A percentile compares a stretch with the other conserved stretches of the same genome.
phyloP scores from a whole-genome alignment of 64 coral and sea anemone genomes.

The Orbicella faveolata region DNA sequence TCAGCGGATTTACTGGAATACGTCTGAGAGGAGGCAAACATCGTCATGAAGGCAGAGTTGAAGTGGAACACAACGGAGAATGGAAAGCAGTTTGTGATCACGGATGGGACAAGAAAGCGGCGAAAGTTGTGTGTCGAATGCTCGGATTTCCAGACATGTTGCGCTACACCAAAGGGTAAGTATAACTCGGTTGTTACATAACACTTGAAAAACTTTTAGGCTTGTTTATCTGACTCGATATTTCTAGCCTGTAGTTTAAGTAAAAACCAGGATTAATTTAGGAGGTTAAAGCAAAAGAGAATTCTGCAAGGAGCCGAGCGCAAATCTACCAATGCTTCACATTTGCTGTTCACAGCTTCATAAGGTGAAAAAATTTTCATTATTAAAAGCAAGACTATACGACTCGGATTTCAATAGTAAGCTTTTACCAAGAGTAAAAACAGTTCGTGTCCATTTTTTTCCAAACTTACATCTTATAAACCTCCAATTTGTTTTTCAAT shows the following conservation, averaged over 20 bases:
- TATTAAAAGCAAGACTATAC: too few relatives aligned
- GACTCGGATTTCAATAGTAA: too few relatives aligned
- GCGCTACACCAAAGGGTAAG: slow-evolving; percentile 64
- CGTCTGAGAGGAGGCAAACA: slow-evolving; percentile 69
- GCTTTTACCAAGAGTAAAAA: too few relatives aligned
- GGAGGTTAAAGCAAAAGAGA: too few relatives aligned
- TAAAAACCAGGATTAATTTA: neutral
- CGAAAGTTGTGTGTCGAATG: slow-evolving; percentile 61
- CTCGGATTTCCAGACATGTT: slow-evolving; percentile 45
- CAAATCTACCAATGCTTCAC: too few relatives aligned
- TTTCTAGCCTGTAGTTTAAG: neutral
- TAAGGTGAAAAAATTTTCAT: too few relatives aligned
- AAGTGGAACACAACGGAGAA: slow-evolving; percentile 44
- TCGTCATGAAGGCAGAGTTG: slow-evolving; percentile 47
- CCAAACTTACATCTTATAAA: neutral
- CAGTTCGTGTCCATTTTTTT: too few relatives aligned
- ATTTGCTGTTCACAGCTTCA: too few relatives aligned
- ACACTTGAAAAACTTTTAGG: too few relatives aligned
- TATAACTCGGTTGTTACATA: neutral
- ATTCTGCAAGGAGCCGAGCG: too few relatives aligned
- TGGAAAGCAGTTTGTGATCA: slow-evolving; percentile 74
- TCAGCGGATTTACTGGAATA: slow-evolving; percentile 5
- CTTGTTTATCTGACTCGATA: too few relatives aligned
- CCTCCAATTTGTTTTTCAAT: neutral
- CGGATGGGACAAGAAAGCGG: slow-evolving; percentile 55